phyloP scores from a whole-genome alignment of 2,113 vertebrate genomes.

The Mixornis gularis region DNA sequence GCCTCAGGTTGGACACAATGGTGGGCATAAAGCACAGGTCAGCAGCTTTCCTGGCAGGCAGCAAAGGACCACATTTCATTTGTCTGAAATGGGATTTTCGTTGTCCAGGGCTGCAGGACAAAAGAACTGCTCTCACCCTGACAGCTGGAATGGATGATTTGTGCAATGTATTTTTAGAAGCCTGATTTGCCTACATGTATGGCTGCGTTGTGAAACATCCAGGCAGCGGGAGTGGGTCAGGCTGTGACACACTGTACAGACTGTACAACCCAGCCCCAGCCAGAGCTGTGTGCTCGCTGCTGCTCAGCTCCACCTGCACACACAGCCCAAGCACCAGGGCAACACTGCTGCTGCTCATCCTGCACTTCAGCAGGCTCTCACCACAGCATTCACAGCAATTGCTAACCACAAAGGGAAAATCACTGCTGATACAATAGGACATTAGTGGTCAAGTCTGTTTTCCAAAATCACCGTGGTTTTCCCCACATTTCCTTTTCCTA shows the following conservation, averaged over 20 bases:
- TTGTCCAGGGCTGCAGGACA: constrained; percentile 41
- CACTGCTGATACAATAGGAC: neutral
- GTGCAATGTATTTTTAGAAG: constrained; percentile 62
- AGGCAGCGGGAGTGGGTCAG: neutral
- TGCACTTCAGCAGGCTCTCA: neutral
- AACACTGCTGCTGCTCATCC: neutral
- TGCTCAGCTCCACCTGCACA: neutral
- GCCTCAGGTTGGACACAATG: constrained; percentile 17
- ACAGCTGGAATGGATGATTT: constrained; percentile 57
- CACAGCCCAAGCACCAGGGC: neutral
- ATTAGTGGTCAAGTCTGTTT: neutral
- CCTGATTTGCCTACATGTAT: neutral
- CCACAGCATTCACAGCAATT: neutral
- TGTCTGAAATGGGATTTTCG: constrained; percentile 38
- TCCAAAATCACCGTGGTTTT: neutral
- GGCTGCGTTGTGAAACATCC: constrained; percentile 2
- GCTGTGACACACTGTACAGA: neutral
- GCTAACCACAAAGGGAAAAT: neutral
- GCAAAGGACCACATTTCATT: constrained; percentile 25
- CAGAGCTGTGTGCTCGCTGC: neutral
- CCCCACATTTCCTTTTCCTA: constrained; percentile 7
- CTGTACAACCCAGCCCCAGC: neutral
- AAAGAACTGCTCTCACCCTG: constrained; percentile 34
- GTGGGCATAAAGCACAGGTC: neutral
- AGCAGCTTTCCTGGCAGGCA: constrained; percentile 46